Evolutionary conservation across 2,888 invertebrate species (phyloP), one percentile per base, ranked within the genome.

Genomic region (Latrodectus elegans): DNA sequence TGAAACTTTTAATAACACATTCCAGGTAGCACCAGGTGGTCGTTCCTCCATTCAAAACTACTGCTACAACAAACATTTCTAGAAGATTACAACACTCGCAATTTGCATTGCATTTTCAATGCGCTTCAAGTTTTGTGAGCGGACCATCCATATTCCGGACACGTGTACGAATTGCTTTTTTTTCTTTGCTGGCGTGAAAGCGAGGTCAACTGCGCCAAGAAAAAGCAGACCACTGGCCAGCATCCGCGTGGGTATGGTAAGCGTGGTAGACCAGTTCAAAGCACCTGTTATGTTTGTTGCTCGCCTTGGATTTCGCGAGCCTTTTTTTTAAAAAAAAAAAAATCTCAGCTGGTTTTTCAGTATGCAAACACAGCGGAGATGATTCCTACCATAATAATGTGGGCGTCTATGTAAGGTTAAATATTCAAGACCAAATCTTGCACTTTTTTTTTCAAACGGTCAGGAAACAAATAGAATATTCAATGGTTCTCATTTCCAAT

Each of bases 221-320:
- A 38, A 38, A 60, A 60, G 60, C 60, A 15, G n/a, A 60, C 60
- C n/a, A 60, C 14, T 60, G 60, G 60, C 12, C 60, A 60, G 12
- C n/a, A 60, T 60, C 38, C 26, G 79, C 79, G 79, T 85, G 74
- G 85, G 85, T 60, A 75, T 49, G 49, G 55, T 68, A 38, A 26
- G 68, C 17, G 26, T 51, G 12, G 55, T 68, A 78, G 72, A 84
- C 78, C 68, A 84, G 83, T 77, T 72, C 76, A 84, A 72, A 71
- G 77, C 83, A 76, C 76, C 75, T 77, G 67, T 38, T 51, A 73
- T 78, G 74, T 38, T 38, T 38, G 38, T 79, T 79, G 85, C 70
- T 85, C 60, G 79, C 85, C 85, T 85, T 85, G 85, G 53, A 65
- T 85, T 71, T 73, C 60, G 72, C 78, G 60, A 64, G 52, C 70